Evolutionary conservation across 2,797 vertebrate species (phyloP), one percentile per base, ranked within the genome.

Genomic region (Lithobates pipiens): DNA sequence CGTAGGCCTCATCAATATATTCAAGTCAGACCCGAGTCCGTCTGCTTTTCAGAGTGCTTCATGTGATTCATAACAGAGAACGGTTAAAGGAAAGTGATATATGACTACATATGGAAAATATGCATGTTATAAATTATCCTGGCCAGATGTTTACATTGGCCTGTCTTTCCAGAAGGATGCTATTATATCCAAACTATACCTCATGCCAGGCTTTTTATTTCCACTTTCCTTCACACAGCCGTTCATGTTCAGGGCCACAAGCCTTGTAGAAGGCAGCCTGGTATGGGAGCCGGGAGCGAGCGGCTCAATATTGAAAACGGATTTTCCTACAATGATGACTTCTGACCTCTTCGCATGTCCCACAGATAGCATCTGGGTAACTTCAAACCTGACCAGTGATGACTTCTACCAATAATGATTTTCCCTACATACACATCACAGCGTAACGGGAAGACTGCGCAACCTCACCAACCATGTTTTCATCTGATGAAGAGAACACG

Each of bases 141-240:
- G 16, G 69, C 73, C 74, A 77, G 80, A 82, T 86, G 85, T 86
- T 86, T 82, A 86, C 85, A 82, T 82, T 79, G 85, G 85, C 71
- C 67, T 65, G 75, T 69, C 63, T 57, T 39, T 63, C 50, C 79
- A 78, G 80, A 86, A 86, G 85, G 75, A 83, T 83, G 80, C 69
- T 39, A 86, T 86, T 86, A 86, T 74, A 81, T 25, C 77, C 44
- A 42, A 70, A 46, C 42, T 61, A 42, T 67, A 76, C 85, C 61
- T 61, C 74, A 73, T 69, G 75, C 75, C 85, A 86, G 76, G 68
- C 77, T 76, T 77, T 69, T 39, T 54, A 78, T 74, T 83, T 78
- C 75, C 85, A 83, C 74, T 86, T 78, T 86, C 75, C 80, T 77
- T 54, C 39, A 86, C 32, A 74, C 39, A 67, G 76, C 80, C 73